A percentile compares a stretch with the other conserved stretches of the same genome.
These are phyloP conservation scores for Xestia rhomboidea DNA, from an alignment of 2,888 invertebrate species.

Conservation along the genomic window DNA sequence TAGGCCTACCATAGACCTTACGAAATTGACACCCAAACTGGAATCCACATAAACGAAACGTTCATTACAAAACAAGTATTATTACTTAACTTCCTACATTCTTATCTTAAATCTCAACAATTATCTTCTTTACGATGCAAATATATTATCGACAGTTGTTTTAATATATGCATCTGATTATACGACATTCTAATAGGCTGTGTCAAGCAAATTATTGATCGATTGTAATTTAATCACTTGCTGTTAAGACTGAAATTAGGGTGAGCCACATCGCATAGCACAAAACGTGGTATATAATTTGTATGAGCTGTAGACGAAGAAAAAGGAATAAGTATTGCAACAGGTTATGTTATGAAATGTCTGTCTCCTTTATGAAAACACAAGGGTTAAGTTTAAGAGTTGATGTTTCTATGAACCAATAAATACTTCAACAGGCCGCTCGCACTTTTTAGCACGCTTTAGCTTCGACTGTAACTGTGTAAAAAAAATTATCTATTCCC, in stretches of 20 bases:
- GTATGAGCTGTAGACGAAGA: background rate
- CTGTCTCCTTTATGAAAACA: background rate
- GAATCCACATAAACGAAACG: constrained; percentile 5
- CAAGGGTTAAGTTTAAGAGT: no score
- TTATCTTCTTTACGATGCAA: constrained; percentile 46
- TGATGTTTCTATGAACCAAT: background rate
- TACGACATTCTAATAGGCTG: constrained; percentile 60
- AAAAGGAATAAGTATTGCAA: background rate
- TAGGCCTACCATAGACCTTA: background rate
- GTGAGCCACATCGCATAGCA: background rate
- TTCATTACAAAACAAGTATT: constrained; percentile 28
- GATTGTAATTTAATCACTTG: constrained; percentile 67
- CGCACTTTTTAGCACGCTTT: background rate
- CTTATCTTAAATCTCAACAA: constrained; percentile 51
- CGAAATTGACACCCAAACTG: constrained; percentile 11
- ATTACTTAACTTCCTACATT: constrained; percentile 54
- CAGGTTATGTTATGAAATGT: background rate
- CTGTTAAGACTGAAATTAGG: constrained; percentile 19
- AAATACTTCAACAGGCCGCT: background rate
- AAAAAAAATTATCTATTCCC: no score
- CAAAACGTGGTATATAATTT: no score
- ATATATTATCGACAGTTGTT: constrained; percentile 22
- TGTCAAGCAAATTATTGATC: constrained; percentile 60
- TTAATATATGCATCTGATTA: constrained; percentile 62
- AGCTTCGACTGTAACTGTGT: no score